Percentiles rank a stretch among this genome's conserved stretches.
Evolutionary conservation across 2,113 vertebrate species (phyloP).

Genomic region (Mormoops blainvillei): DNA sequence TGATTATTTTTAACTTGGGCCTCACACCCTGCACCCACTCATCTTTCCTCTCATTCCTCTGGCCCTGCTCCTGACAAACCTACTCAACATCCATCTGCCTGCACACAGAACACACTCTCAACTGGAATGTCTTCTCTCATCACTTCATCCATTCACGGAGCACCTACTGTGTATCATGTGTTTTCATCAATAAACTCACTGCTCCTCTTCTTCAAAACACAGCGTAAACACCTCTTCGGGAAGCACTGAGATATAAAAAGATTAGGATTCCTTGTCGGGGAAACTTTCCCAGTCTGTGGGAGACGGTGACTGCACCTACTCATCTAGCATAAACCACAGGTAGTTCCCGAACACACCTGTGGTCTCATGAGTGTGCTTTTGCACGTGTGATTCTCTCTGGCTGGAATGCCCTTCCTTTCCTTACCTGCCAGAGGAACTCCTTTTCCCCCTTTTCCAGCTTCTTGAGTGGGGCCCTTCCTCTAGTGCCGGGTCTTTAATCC

Average conservation of each 20-base stretch:
- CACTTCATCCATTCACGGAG: background rate
- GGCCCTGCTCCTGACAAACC: background rate
- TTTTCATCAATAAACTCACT: background rate
- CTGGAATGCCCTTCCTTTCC: background rate
- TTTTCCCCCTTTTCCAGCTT: background rate
- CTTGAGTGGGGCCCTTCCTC: background rate
- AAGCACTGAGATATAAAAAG: background rate
- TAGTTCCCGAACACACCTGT: background rate
- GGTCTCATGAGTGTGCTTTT: background rate
- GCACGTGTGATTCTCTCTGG: rapidly evolving
- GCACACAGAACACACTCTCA: background rate
- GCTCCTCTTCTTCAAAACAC: background rate
- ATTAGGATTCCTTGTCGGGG: background rate
- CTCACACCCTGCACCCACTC: background rate
- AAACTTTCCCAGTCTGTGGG: background rate
- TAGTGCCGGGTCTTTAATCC: background rate
- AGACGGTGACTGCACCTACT: background rate
- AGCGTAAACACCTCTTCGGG: background rate
- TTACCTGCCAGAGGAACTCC: background rate
- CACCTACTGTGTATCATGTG: background rate
- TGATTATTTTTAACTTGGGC: background rate
- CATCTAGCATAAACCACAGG: background rate
- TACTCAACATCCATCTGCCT: background rate
- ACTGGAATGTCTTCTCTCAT: background rate
- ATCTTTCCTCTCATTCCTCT: background rate